Conservation (phyloP, 2,797 vertebrate genomes). For the Tachyglossus aculeatus region DNA sequence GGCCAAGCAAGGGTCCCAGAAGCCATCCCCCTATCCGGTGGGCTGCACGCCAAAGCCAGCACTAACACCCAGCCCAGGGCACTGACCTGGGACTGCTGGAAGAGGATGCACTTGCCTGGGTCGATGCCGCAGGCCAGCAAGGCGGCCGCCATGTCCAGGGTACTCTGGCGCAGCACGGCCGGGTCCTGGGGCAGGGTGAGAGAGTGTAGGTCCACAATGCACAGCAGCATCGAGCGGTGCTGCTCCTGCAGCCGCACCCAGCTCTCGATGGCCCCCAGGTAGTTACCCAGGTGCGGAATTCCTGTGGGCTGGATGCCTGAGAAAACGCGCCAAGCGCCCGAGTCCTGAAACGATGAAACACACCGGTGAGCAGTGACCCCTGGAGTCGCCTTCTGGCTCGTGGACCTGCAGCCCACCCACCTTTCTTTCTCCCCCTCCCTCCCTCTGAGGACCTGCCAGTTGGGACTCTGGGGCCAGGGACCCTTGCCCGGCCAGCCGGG, state of each 20-base stretch:
- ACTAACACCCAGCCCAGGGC: too few species aligned
- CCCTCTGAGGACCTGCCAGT: too few species aligned
- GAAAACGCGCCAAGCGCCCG: constrained; percentile 75
- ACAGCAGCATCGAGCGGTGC: constrained; percentile 83
- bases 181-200: constrained; percentile 90
- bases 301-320: constrained; percentile 96
- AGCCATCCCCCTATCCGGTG: too few species aligned
- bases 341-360: constrained; percentile 63
- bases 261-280: constrained; percentile 89
- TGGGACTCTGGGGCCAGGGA: too few species aligned
- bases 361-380: too few species aligned
- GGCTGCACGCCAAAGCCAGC: too few species aligned
- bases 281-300: constrained; percentile 92
- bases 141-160: constrained; percentile 90
- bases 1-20: too few species aligned
- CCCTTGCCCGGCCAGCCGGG: too few species aligned
- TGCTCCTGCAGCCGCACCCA: constrained; percentile 88
- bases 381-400: too few species aligned
- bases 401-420: too few species aligned
- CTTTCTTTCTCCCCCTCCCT: too few species aligned
- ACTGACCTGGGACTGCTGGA: constrained; percentile 93
- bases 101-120: constrained; percentile 85
- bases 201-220: constrained; percentile 94
- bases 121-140: constrained; percentile 91
- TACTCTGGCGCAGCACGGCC: constrained; percentile 75